Conservation (phyloP, 2,797 vertebrate genomes). For the Euphonia xanthogaster region DNA sequence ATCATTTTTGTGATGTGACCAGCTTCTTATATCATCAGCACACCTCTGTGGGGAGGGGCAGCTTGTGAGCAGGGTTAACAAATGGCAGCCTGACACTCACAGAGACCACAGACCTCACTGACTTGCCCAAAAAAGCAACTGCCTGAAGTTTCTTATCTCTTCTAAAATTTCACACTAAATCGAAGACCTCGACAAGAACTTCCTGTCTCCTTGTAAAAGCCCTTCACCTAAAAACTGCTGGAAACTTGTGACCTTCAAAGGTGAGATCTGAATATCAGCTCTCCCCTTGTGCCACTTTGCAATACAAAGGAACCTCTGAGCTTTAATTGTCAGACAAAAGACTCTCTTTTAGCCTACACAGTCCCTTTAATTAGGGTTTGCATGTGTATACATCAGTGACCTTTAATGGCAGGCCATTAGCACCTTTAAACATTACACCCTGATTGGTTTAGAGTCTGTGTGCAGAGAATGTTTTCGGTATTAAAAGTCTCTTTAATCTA, state of each 20-base stretch:
- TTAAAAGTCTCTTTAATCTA: constrained; percentile 54
- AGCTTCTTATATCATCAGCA: not conserved
- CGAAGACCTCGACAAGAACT: constrained; percentile 5
- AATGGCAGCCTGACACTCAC: constrained; percentile 5
- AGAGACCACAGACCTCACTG: not conserved
- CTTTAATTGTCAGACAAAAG: constrained; percentile 59
- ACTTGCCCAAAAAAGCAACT: not conserved
- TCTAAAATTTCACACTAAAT: constrained; percentile 48
- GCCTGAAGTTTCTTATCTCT: constrained; percentile 43
- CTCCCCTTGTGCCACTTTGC: constrained; percentile 25
- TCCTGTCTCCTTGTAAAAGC: constrained; percentile 48
- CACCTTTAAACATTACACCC: constrained; percentile 45
- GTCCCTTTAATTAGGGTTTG: constrained; percentile 46
- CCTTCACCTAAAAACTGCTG: constrained; percentile 36
- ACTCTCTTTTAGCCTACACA: constrained; percentile 16
- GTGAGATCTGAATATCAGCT: constrained; percentile 38
- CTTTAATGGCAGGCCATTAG: constrained; percentile 60
- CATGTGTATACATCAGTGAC: constrained; percentile 48
- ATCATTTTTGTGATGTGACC: not conserved
- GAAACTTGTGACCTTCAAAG: constrained; percentile 43
- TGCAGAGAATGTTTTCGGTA: not conserved
- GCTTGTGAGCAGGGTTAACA: not conserved
- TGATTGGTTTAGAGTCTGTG: constrained; percentile 3
- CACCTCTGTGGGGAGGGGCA: not conserved
- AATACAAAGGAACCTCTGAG: constrained; percentile 59